Evolutionary conservation across 2,797 vertebrate genomes (phyloP).

Genomic region (Syncerus caffer): DNA sequence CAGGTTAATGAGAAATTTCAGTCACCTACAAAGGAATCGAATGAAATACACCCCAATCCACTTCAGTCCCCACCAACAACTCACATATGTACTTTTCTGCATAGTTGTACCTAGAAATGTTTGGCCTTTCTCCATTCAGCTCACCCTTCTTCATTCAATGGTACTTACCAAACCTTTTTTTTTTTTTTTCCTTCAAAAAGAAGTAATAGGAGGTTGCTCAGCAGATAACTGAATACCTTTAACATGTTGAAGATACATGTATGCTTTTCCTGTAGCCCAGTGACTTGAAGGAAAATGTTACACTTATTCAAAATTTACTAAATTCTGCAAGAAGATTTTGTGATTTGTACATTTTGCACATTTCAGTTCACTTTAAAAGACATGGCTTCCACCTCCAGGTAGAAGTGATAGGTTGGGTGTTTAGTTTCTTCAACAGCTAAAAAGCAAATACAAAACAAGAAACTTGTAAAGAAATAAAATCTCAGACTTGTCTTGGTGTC

Average conservation of each 20-base stretch:
- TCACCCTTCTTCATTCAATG: not conserved
- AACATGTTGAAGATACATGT: not conserved
- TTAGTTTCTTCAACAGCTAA: slow-evolving; percentile 1
- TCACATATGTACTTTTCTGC: not conserved
- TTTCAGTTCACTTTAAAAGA: not conserved
- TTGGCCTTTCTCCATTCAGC: not conserved
- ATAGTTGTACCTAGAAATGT: not conserved
- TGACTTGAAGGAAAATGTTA: not conserved
- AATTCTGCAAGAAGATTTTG: not conserved
- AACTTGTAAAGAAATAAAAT: not conserved
- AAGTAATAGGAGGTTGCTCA: not conserved
- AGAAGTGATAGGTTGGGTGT: not conserved
- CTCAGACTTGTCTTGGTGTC: not conserved
- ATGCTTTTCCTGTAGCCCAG: not conserved
- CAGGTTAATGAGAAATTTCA: slow-evolving; percentile 22
- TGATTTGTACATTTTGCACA: not conserved
- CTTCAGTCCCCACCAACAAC: not conserved
- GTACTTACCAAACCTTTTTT: not conserved
- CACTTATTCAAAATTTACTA: not conserved
- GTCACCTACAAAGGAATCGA: not conserved
- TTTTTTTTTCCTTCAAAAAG: not conserved
- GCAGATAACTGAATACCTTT: not conserved
- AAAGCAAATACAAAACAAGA: not conserved
- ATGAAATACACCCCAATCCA: not conserved
- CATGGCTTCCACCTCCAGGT: not conserved